Base-by-base conservation (phyloP, 2,797 vertebrate species). In the Etheostoma nigrum region DNA sequence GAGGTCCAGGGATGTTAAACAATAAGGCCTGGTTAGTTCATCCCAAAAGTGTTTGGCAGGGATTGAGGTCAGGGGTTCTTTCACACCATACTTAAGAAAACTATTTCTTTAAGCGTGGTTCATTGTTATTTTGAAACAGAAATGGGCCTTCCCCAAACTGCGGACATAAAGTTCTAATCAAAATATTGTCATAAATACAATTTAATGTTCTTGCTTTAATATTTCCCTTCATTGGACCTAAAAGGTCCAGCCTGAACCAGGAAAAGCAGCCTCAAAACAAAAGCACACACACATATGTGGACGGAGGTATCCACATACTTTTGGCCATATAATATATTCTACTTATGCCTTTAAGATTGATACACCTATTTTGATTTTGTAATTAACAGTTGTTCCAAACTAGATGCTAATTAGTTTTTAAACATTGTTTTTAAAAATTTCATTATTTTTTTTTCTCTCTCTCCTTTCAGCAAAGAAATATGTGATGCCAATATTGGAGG, bases 401-500 rank as follows among this genome's bases (percentile, higher is more conserved):
- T 36, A 5, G 8, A 42, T 44, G 19, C 18, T 30, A 23, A 30
- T 40, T 61, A 1, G 3, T 40, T 13, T 21, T 18, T 36, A 33
- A 33, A 7, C 10, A 21, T 21, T 47, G 42, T 18, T 44, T 21
- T 49, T 7, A 18, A 51, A 54, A 12, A 21, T 62, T n/a, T 21
- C 48, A 2, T 21, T 16, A 62, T 12, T 15, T 12, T 23, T 18
- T 21, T 71, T 60, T 48, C 14, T 44, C 42, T 15, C 2, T 16
- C 36, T 71, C n/a, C 72, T 61, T 72, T 67, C 14, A 99, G 98
- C 90, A 91, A 91, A 90, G 97, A 99, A 91, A 97, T 98, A 86
- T 99, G 98, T 89, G 86, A 97, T 65, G 49, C 92, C 27, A 0
- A 62, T 0, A 94, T 98, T 57, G 98, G 98, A 25, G 98, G 98